A percentile compares a stretch with the other conserved stretches of the same genome.
Evolutionary conservation across 2,888 invertebrate species (phyloP).

Genomic region (Pocota personata): DNA sequence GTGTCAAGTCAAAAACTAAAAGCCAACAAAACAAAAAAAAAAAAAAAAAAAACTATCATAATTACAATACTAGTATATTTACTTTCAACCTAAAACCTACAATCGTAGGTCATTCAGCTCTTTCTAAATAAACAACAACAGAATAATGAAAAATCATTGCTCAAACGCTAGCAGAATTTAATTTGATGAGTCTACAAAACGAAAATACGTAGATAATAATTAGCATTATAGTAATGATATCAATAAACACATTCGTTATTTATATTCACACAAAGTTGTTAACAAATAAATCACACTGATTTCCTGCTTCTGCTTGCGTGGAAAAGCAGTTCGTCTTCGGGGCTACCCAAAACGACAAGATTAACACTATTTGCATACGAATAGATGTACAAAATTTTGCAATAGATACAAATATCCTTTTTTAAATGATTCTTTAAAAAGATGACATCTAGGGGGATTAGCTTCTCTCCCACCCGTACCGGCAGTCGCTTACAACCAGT

Average conservation of each 20-base stretch:
- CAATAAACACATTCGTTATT: conserved; percentile 57
- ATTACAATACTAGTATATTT: conserved; percentile 38
- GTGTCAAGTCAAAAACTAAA: conserved; percentile 2
- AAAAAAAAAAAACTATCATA: conserved; percentile 13
- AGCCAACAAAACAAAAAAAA: too few relatives aligned
- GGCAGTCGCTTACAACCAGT: conserved; percentile 1
- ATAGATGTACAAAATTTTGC: neutral
- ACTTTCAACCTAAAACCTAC: conserved; percentile 56
- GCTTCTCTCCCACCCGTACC: neutral
- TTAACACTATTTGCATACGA: conserved; percentile 23
- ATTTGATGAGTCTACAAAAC: conserved; percentile 19
- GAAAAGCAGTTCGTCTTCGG: neutral
- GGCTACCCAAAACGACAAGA: conserved; percentile 13
- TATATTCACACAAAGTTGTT: conserved; percentile 60
- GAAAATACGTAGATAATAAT: conserved; percentile 32
- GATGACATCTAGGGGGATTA: conserved; percentile 23
- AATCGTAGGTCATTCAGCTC: conserved; percentile 68
- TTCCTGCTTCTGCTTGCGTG: conserved; percentile 37
- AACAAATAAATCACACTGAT: conserved; percentile 42
- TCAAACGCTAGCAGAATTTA: conserved; percentile 38
- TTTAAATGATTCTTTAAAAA: conserved; percentile 20
- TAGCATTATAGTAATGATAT: conserved; percentile 62
- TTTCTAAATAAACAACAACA: conserved; percentile 17
- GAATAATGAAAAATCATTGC: conserved; percentile 8
- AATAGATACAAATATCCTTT: neutral